Conservation (phyloP, 2,797 vertebrate species). For the Epinephelus awoara region DNA sequence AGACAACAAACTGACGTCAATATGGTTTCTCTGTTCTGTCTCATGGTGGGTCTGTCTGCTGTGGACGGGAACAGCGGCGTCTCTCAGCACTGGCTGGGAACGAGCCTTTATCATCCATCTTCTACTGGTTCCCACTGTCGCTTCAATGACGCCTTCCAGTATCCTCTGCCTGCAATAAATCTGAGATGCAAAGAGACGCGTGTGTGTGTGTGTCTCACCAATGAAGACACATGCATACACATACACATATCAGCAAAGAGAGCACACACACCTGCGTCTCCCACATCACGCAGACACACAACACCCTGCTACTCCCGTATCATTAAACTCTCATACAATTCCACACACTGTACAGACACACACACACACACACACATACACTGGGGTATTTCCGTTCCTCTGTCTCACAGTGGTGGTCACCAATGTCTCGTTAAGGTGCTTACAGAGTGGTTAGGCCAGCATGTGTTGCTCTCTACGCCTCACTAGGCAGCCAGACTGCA, state of each 20-base stretch:
- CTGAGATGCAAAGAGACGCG: slow-evolving; percentile 30
- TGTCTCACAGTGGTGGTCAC: slow-evolving; percentile 58
- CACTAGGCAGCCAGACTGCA: slow-evolving; percentile 66
- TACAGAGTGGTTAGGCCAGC: slow-evolving; percentile 60
- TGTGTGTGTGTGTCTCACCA: slow-evolving; percentile 13
- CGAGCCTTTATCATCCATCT: slow-evolving; percentile 66
- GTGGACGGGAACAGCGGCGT: slow-evolving; percentile 72
- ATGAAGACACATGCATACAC: slow-evolving; percentile 18
- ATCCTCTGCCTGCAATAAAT: slow-evolving; percentile 44
- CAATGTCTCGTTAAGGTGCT: slow-evolving; percentile 68
- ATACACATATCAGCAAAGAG: slow-evolving; percentile 4
- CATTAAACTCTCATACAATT: slow-evolving; percentile 48
- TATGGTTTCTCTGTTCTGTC: slow-evolving; percentile 73
- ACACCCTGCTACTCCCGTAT: not conserved
- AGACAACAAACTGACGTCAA: slow-evolving; percentile 80
- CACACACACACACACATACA: not conserved
- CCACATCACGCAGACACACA: not conserved
- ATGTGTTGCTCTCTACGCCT: slow-evolving; percentile 73
- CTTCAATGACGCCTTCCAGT: slow-evolving; percentile 45
- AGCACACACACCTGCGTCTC: not conserved
- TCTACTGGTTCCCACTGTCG: slow-evolving; percentile 65
- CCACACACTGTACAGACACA: slow-evolving; percentile 3
- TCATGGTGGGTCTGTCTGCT: slow-evolving; percentile 75
- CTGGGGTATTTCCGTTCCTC: slow-evolving; percentile 24
- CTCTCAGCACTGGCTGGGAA: slow-evolving; percentile 66